phyloP scores from a whole-genome alignment of 1,140 invertebrate species.

The Parasteatoda tepidariorum region DNA sequence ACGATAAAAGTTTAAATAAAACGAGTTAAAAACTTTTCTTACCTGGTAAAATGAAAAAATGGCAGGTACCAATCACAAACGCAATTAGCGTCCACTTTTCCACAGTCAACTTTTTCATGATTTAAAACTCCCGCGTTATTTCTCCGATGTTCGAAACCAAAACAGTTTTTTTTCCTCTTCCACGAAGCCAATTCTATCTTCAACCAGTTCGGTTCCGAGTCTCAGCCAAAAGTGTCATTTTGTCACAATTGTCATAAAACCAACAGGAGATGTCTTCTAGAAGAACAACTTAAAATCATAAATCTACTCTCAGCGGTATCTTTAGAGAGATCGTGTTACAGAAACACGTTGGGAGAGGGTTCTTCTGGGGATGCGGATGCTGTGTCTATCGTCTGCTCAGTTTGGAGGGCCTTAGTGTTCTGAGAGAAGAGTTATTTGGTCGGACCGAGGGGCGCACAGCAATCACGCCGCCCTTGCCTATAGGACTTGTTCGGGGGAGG shows the following conservation, averaged over 20 bases:
- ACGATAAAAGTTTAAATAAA: no score
- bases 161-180: background rate
- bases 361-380: background rate
- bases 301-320: background rate
- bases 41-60: background rate
- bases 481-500: background rate
- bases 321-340: background rate
- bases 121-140: background rate
- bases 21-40: background rate
- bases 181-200: no score
- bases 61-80: background rate
- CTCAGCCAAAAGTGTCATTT: background rate
- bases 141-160: background rate
- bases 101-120: background rate
- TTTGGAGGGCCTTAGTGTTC: slow-evolving; percentile 25
- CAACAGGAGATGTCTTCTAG: background rate
- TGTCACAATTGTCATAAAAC: no score
- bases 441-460: slow-evolving; percentile 7
- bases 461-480: slow-evolving; percentile 19
- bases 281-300: background rate
- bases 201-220: background rate
- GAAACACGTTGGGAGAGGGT: slow-evolving; percentile 13
- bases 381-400: slow-evolving; percentile 17
- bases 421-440: slow-evolving; percentile 19
- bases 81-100: background rate